These are phyloP conservation scores for Phyllostomus hastatus DNA, from an alignment of 2,113 vertebrate species.

Conservation along the genomic window DNA sequence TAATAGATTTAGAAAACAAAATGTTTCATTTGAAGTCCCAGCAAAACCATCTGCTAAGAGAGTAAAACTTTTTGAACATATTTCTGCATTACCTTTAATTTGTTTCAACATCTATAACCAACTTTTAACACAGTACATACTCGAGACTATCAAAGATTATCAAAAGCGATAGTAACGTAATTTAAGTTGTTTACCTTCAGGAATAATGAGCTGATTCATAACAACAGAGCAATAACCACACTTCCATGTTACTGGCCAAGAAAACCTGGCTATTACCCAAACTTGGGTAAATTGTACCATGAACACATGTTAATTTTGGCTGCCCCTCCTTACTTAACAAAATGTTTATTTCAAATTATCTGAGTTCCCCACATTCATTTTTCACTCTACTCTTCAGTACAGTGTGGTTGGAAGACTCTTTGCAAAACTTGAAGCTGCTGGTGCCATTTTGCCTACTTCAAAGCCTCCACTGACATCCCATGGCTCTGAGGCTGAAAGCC, in stretches of 20 bases:
- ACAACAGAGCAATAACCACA: conserved; percentile 67
- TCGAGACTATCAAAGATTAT: conserved; percentile 35
- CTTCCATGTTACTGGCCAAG: conserved; percentile 57
- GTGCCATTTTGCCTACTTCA: background rate
- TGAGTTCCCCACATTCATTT: conserved; percentile 18
- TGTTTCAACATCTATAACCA: background rate
- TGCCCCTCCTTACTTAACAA: conserved; percentile 46
- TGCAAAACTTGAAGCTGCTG: background rate
- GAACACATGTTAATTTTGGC: conserved; percentile 77
- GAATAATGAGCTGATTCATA: conserved; percentile 66
- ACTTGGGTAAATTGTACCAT: conserved; percentile 68
- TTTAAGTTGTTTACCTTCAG: conserved; percentile 65
- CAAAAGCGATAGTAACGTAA: conserved; percentile 44
- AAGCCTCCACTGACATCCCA: background rate
- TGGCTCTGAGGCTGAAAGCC: background rate
- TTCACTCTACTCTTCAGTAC: background rate
- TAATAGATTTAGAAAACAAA: conserved; percentile 13
- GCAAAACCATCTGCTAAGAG: conserved; percentile 16
- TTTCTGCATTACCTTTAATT: background rate
- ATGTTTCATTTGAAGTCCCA: background rate
- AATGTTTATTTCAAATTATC: conserved; percentile 64
- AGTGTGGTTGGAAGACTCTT: background rate
- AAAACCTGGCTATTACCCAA: conserved; percentile 71
- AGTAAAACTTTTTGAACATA: background rate
- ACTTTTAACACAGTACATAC: background rate